Evolutionary conservation across 2,888 invertebrate genomes (phyloP), one percentile per base, ranked within the genome.

Genomic region (Norana najaformis): DNA sequence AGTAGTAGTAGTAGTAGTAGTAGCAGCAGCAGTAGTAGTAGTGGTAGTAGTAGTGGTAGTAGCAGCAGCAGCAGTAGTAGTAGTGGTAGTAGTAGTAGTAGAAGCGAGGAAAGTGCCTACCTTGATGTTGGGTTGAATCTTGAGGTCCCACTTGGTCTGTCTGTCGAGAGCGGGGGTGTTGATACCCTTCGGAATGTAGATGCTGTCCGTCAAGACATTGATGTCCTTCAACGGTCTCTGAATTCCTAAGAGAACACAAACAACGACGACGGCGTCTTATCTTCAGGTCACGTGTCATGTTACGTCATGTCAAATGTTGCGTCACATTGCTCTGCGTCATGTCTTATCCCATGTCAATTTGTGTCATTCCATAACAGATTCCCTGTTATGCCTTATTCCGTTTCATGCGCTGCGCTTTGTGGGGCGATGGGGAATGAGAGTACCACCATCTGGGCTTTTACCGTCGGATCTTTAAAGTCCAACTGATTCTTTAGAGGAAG

Each of bases 171-270:
- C 96, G n/a, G 98, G 98, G 91, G 97, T 97, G 95, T 99, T 99
- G 89, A 99, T 97, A 95, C 99, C 99, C 96, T 99, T 99, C 88
- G 99, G 99, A 95, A 99, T 99, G 96, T 99, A 99, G 95, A 99
- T 99, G 94, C 98, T 98, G 94, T 97, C 96, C 1, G 98, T 98
- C 92, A 98, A 95, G 94, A 98, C 98, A 94, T 97, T 96, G 95
- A 99, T 99, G 95, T 98, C 99, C 92, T 95, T 98, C 94, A 99
- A 95, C 0, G 99, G 99, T 94, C 99, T 97, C 96, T 99, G 99
- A 95, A 99, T 99, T 96, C 95, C 94, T 94, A 92, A 41, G n/a
- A n/a, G n/a, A 30, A 69, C 8, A 30, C 69, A 69, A 8, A 11
- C 69, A 16, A 23, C 23, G 23, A 23, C 20, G 14, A n/a, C n/a